These are phyloP conservation scores for Sciurus niger DNA, from an alignment of 2,113 vertebrate genomes.

Conservation along the genomic window DNA sequence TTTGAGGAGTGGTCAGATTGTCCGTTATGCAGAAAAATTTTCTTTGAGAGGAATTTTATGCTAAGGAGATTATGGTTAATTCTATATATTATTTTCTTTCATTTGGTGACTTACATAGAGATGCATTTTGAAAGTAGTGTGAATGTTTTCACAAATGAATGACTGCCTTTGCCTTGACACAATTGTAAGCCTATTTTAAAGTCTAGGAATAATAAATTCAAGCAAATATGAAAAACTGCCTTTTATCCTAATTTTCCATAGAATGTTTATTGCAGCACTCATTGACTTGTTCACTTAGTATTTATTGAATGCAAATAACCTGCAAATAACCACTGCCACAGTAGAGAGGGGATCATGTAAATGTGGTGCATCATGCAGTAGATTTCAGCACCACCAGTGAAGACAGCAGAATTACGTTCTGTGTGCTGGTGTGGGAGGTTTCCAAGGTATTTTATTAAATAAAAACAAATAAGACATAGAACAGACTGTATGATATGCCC, in stretches of 20 bases:
- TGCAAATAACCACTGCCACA: neutral
- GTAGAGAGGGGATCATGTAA: neutral
- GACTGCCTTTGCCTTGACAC: neutral
- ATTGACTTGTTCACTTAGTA: neutral
- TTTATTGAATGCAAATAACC: neutral
- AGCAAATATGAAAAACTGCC: neutral
- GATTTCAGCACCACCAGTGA: neutral
- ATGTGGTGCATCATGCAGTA: fast-evolving
- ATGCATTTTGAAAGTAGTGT: neutral
- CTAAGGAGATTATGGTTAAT: neutral
- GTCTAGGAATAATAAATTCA: slow-evolving; percentile 29
- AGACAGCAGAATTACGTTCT: too few species aligned
- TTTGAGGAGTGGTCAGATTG: slow-evolving; percentile 25
- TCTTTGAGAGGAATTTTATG: slow-evolving; percentile 55
- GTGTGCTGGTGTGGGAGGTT: neutral
- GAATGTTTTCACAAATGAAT: slow-evolving; percentile 30
- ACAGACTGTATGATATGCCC: neutral
- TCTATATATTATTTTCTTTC: neutral
- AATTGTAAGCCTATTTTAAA: slow-evolving; percentile 52
- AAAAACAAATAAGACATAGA: neutral
- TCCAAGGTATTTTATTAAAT: neutral
- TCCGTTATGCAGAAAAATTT: neutral
- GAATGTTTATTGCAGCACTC: neutral
- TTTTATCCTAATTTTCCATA: neutral
- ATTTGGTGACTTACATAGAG: neutral